Evolutionary conservation across 1,140 invertebrate species (phyloP).

Genomic region (Tetramorium simillimum): DNA sequence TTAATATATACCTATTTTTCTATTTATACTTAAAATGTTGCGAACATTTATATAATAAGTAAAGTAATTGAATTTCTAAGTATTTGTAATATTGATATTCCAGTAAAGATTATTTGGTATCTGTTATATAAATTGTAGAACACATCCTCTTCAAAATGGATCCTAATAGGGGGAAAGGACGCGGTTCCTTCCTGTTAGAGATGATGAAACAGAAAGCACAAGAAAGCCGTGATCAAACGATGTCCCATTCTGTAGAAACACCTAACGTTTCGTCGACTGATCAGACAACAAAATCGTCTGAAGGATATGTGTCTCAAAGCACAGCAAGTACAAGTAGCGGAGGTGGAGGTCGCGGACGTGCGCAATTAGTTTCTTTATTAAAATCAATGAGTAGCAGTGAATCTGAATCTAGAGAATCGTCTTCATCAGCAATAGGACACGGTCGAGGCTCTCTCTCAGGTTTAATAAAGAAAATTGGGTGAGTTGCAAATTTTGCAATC

Average conservation of each 20-base stretch:
- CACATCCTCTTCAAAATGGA: slow-evolving; percentile 46
- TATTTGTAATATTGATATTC: neutral
- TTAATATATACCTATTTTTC: neutral
- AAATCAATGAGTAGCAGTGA: neutral
- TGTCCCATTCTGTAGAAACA: neutral
- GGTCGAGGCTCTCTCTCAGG: slow-evolving; percentile 54
- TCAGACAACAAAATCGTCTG: neutral
- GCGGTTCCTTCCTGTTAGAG: slow-evolving; percentile 45
- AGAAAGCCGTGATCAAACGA: neutral
- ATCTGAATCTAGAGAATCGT: neutral
- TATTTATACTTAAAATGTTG: neutral
- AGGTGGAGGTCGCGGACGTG: slow-evolving; percentile 47
- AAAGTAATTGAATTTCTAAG: neutral
- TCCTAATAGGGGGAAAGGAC: slow-evolving; percentile 7
- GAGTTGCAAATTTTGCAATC: slow-evolving; percentile 10
- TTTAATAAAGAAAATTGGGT: slow-evolving; percentile 35
- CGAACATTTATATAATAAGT: neutral
- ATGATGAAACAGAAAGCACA: slow-evolving; percentile 34
- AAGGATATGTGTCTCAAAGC: neutral
- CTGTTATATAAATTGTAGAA: neutral
- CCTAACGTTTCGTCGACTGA: neutral
- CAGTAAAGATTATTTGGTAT: neutral
- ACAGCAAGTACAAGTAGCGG: neutral
- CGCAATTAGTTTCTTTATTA: neutral
- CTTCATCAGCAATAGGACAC: neutral